These are phyloP conservation scores for Chiloscyllium punctatum DNA, from an alignment of 2,797 vertebrate genomes.

Conservation along the genomic window DNA sequence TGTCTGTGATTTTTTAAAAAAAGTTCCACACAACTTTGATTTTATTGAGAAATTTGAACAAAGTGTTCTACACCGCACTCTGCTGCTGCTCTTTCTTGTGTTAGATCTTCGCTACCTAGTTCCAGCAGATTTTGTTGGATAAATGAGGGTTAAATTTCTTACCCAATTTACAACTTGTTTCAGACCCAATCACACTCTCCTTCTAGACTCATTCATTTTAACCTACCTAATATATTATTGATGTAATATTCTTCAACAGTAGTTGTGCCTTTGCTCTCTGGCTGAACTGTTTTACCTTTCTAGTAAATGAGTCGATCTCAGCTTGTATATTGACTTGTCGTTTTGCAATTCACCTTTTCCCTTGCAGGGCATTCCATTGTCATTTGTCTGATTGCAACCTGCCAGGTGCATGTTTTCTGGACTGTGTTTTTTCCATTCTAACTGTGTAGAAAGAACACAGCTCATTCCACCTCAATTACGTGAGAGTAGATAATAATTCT, in stretches of 20 bases:
- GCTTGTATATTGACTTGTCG: conserved; percentile 2
- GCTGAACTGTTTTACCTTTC: neutral
- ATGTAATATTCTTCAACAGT: neutral
- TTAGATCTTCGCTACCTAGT: neutral
- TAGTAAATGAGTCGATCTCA: neutral
- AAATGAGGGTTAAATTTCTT: neutral
- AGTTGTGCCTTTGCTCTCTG: neutral
- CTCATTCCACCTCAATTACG: neutral
- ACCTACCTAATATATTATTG: neutral
- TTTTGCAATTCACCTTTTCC: neutral
- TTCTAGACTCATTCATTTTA: neutral
- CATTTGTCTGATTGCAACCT: neutral
- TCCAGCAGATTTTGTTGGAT: neutral
- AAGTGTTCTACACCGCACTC: neutral
- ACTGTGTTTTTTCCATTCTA: neutral
- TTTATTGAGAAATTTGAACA: neutral
- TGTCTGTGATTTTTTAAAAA: neutral
- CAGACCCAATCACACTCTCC: neutral
- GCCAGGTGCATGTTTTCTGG: neutral
- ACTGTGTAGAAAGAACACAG: neutral
- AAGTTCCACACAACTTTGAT: neutral
- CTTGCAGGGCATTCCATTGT: neutral
- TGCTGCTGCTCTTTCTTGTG: neutral
- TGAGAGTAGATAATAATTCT: neutral
- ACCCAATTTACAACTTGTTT: neutral